Percentiles rank a stretch among this genome's conserved stretches.
phyloP scores from a whole-genome alignment of 2,797 vertebrate species.

The Dryobates pubescens region DNA sequence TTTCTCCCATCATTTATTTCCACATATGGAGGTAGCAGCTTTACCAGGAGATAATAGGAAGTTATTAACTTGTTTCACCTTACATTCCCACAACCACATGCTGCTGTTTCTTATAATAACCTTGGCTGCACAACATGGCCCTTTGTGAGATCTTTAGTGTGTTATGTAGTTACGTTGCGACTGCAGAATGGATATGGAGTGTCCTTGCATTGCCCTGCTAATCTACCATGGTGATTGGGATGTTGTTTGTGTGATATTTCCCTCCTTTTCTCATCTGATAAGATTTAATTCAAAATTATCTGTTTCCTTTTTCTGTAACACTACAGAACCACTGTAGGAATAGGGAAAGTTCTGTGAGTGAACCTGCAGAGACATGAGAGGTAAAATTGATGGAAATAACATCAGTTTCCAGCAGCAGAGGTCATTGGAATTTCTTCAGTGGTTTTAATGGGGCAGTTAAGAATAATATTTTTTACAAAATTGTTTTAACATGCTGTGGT shows the following conservation, averaged over 20 bases:
- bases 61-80: conserved; percentile 65
- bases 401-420: neutral
- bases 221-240: neutral
- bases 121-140: neutral
- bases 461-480: neutral
- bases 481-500: neutral
- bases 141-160: neutral
- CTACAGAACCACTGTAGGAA: neutral
- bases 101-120: conserved; percentile 54
- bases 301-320: neutral
- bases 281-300: neutral
- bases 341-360: neutral
- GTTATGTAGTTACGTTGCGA: neutral
- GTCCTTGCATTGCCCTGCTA: neutral
- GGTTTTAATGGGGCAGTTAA: neutral
- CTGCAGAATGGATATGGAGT: neutral
- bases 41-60: conserved; percentile 55
- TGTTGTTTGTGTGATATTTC: neutral
- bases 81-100: conserved; percentile 37
- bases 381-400: neutral
- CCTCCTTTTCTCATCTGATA: neutral
- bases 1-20: conserved; percentile 36
- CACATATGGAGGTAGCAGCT: neutral
- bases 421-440: neutral
- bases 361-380: neutral